Conservation (phyloP, 2,113 vertebrate genomes). For the Sinocyclocheilus anophthalmus region DNA sequence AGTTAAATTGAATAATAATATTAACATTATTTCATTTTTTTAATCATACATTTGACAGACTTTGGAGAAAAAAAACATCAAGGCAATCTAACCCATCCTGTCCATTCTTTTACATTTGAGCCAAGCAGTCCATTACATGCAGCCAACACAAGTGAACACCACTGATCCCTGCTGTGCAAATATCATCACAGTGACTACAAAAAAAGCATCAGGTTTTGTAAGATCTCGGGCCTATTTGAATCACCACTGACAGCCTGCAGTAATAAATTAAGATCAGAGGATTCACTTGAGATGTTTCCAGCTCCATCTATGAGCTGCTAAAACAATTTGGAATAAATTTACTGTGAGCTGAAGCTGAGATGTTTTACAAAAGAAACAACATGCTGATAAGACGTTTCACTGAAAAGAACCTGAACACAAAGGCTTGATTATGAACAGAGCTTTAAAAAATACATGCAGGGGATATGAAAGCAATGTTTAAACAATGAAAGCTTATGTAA, state of each 20-base stretch:
- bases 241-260: not conserved
- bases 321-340: not conserved
- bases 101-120: too few relatives aligned
- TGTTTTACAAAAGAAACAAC: not conserved
- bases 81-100: too few relatives aligned
- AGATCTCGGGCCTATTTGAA: not conserved
- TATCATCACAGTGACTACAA: not conserved
- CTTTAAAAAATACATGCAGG: not conserved
- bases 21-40: too few relatives aligned
- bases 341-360: not conserved
- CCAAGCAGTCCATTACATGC: not conserved
- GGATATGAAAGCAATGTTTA: not conserved
- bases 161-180: not conserved
- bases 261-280: slow-evolving; percentile 4
- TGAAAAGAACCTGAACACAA: not conserved
- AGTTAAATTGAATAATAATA: too few relatives aligned
- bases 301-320: not conserved
- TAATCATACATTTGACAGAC: too few relatives aligned
- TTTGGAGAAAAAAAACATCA: too few relatives aligned
- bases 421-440: not conserved
- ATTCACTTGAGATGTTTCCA: not conserved
- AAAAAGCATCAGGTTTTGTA: not conserved
- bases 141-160: not conserved
- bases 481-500: not conserved
- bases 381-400: not conserved